Base-by-base conservation (phyloP, 1,140 invertebrate species). In the Gryon sp. region DNA sequence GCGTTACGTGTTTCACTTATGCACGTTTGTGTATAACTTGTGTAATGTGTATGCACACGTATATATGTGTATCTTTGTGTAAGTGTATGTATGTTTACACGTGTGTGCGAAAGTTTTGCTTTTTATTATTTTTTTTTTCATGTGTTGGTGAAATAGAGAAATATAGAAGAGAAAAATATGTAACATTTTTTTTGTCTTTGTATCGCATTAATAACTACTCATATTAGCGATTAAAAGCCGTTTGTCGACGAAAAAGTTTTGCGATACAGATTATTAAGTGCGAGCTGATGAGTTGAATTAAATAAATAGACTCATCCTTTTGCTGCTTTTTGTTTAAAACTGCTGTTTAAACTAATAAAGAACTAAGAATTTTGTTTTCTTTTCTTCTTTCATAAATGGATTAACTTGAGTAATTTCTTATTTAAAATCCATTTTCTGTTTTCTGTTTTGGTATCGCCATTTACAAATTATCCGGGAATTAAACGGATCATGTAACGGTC, bases 91-190 rank as follows among this genome's bases (percentile, higher is more conserved):
- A 14, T 74, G 5, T 48, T n/a, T 14, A 19, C 36, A 8, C 28
- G 11, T 34, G 38, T 72, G 26, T 34, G 8, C 24, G 57, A 48
- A 18, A n/a, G n/a, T 38, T 11, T 48, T 6, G 36, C 26, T 62
- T 1, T 63, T 11, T 41, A 7, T 11, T 34, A 12, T 30, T 11
- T 24, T 6, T 28, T n/a, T 43, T 11, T 70, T 6, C 14, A 41
- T 34, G 70, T 73, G 34, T 65, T 18, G 2, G 65, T 78, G 76
- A 55, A 57, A 75, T 75, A 78, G 63, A 79, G 76, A 79, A 74
- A 79, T 79, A 75, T 74, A 79, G 77, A 79, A 75, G 77, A 76
- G 77, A 79, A 75, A 75, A 75, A 79, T 65, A 74, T 74, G 77
- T 75, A 66, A 72, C 24, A 62, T 62, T 66, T 34, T 75, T 62